Conservation (phyloP, 2,113 vertebrate genomes). For the Carassius carassius region DNA sequence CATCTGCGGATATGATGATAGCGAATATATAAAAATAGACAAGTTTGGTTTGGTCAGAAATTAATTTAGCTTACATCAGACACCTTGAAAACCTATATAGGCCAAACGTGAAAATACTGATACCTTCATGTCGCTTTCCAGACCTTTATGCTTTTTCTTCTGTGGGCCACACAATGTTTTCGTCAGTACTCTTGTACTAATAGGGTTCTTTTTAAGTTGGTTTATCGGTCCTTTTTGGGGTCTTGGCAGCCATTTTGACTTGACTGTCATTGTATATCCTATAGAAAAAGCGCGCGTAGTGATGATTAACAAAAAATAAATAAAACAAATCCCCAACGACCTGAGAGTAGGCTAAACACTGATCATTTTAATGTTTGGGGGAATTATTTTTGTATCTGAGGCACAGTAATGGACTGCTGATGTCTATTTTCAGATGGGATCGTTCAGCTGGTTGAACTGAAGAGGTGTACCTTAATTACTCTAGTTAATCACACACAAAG, state of each 20-base stretch:
- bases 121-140: not conserved
- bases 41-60: too few species aligned
- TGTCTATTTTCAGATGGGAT: not conserved
- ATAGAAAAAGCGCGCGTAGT: not conserved
- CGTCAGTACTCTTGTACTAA: too few species aligned
- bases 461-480: constrained; percentile 25
- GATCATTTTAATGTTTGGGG: too few species aligned
- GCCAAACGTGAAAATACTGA: not conserved
- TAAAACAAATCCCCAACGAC: not conserved
- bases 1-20: not conserved
- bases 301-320: not conserved
- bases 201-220: too few species aligned
- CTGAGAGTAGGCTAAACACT: not conserved
- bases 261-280: not conserved
- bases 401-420: not conserved
- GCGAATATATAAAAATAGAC: not conserved
- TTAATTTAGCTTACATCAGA: too few species aligned
- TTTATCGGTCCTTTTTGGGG: too few species aligned
- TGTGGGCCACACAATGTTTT: not conserved
- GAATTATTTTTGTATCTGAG: not conserved
- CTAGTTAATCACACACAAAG: constrained; percentile 2
- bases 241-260: not conserved
- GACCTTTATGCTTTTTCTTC: not conserved
- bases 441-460: not conserved
- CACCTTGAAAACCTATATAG: too few species aligned